Percentiles rank a stretch among this genome's conserved stretches.
phyloP scores from a whole-genome alignment of 2,113 vertebrate species.

The Macaca nemestrina region DNA sequence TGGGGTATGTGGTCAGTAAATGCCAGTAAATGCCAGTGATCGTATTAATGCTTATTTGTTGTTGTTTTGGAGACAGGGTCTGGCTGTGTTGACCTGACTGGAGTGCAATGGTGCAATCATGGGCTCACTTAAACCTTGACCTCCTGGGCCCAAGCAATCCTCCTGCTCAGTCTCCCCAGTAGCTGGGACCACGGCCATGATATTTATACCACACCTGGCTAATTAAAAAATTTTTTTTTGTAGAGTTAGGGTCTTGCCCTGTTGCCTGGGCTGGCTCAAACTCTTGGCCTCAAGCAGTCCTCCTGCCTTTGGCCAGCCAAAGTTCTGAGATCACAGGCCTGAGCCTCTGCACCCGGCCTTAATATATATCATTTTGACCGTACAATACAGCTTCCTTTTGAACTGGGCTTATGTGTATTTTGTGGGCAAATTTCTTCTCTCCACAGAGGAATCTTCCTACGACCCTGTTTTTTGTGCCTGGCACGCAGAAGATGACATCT shows the following conservation, averaged over 20 bases:
- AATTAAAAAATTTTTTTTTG: not conserved
- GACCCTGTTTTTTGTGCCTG: not conserved
- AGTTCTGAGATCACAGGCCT: no score
- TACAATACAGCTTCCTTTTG: not conserved
- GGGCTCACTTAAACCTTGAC: not conserved
- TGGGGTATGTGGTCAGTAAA: rapidly evolving
- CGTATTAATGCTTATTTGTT: no score
- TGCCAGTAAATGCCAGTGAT: rapidly evolving
- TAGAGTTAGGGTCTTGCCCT: not conserved
- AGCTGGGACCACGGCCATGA: not conserved
- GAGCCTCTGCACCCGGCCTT: no score
- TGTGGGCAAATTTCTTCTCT: not conserved
- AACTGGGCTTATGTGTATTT: not conserved
- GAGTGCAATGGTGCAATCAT: not conserved
- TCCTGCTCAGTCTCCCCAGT: not conserved
- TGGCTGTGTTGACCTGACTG: not conserved
- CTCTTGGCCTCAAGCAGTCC: not conserved
- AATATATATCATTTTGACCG: not conserved
- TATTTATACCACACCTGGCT: not conserved
- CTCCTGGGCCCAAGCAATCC: not conserved
- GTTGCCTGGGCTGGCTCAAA: not conserved
- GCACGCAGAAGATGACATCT: not conserved
- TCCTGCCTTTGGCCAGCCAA: not conserved
- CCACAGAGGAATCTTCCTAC: rapidly evolving
- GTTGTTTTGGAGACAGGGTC: not conserved